These are phyloP conservation scores for Megaceryle torquata DNA, from an alignment of 2,113 vertebrate species.

Conservation along the genomic window DNA sequence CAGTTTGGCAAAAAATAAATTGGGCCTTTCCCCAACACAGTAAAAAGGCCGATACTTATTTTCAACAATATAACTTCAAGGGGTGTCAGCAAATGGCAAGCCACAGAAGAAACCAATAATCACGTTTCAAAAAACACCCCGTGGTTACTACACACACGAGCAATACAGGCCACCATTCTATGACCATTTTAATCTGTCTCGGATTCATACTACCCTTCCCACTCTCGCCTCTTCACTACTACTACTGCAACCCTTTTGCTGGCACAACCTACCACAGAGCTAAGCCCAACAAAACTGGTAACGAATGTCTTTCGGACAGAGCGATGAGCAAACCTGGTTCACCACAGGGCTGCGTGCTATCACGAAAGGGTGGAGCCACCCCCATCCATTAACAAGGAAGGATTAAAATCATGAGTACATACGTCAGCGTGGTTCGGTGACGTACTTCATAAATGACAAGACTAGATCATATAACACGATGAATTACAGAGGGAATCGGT, in stretches of 20 bases:
- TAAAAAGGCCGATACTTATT: not conserved
- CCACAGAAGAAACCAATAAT: not conserved
- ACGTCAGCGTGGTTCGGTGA: conserved; percentile 38
- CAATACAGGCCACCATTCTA: not conserved
- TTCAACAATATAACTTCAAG: not conserved
- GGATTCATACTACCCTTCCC: not conserved
- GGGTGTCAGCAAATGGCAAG: not conserved
- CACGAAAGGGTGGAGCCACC: conserved; percentile 17
- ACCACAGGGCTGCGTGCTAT: not conserved
- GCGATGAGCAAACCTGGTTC: not conserved
- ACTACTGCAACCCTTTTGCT: not conserved
- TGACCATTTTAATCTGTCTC: not conserved
- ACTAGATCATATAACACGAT: not conserved
- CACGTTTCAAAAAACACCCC: not conserved
- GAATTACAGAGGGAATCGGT: not conserved
- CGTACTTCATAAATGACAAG: conserved; percentile 15
- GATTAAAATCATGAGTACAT: conserved; percentile 40
- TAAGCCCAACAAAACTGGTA: conserved; percentile 1
- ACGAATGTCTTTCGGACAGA: not conserved
- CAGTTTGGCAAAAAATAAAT: not conserved
- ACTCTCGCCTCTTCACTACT: not conserved
- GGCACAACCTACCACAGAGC: not conserved
- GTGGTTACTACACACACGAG: not conserved
- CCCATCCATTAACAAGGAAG: conserved; percentile 3
- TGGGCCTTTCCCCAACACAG: not conserved